Evolutionary conservation across 2,888 invertebrate genomes (phyloP).

Genomic region (Lepidocyrtinus sp.): DNA sequence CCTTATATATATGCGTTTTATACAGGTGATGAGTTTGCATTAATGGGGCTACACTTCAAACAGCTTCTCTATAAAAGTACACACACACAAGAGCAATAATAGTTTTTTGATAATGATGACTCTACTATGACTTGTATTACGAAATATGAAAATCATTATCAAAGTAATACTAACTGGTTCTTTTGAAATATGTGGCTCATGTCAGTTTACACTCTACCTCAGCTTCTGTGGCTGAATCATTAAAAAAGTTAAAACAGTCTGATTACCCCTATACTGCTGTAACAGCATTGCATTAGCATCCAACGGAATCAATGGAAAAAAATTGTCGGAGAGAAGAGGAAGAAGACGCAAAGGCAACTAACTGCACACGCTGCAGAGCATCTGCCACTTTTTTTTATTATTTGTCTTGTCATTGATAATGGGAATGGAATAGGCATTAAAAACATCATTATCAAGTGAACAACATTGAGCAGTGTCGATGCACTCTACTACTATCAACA

Average conservation of each 20-base stretch:
- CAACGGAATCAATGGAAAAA: not conserved
- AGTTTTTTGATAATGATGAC: not conserved
- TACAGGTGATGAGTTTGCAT: conserved; percentile 32
- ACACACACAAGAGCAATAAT: not conserved
- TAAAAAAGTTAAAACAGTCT: not conserved
- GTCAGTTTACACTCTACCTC: not conserved
- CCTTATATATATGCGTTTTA: too few species aligned
- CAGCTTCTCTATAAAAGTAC: not conserved
- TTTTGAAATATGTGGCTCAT: not conserved
- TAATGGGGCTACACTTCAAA: not conserved
- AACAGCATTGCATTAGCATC: not conserved
- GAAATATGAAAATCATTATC: conserved; percentile 6
- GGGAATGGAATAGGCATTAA: conserved; percentile 19
- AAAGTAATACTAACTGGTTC: conserved; percentile 8
- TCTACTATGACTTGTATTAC: not conserved
- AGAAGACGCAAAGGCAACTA: not conserved
- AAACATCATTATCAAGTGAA: not conserved
- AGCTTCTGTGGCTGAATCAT: not conserved
- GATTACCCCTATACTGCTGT: not conserved
- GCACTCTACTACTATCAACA: conserved; percentile 25
- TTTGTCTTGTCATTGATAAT: conserved; percentile 51
- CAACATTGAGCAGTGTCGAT: conserved; percentile 34
- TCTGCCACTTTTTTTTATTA: conserved; percentile 18
- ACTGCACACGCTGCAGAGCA: not conserved
- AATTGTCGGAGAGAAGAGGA: not conserved